These are phyloP conservation scores for Porphyrio hochstetteri DNA, from an alignment of 2,113 vertebrate species.

Conservation along the genomic window DNA sequence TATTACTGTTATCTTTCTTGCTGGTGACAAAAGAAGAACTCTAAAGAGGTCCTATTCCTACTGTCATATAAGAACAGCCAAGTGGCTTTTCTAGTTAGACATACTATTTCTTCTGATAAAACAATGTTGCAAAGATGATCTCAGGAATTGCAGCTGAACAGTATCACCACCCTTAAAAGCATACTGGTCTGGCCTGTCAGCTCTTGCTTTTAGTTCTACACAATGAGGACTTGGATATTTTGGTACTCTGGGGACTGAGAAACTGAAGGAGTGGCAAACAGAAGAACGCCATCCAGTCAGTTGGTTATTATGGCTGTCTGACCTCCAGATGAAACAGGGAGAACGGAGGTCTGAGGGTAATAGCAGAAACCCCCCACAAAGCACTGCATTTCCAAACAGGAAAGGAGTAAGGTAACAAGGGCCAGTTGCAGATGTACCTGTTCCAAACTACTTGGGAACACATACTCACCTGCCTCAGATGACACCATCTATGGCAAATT, in stretches of 20 bases:
- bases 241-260: neutral
- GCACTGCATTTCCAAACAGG: neutral
- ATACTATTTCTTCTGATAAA: neutral
- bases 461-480: neutral
- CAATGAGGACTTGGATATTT: neutral
- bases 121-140: neutral
- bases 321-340: neutral
- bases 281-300: neutral
- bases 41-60: neutral
- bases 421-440: neutral
- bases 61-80: neutral
- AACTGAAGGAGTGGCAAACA: neutral
- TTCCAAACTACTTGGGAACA: neutral
- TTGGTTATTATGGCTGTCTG: neutral
- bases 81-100: neutral
- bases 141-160: neutral
- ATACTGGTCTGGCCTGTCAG: neutral
- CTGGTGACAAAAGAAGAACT: neutral
- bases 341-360: neutral
- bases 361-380: neutral
- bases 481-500: neutral
- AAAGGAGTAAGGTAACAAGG: neutral
- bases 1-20: neutral
- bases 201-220: neutral
- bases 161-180: neutral